Base-by-base conservation (phyloP, 2,797 vertebrate species). In the Denticeps clupeoides region DNA sequence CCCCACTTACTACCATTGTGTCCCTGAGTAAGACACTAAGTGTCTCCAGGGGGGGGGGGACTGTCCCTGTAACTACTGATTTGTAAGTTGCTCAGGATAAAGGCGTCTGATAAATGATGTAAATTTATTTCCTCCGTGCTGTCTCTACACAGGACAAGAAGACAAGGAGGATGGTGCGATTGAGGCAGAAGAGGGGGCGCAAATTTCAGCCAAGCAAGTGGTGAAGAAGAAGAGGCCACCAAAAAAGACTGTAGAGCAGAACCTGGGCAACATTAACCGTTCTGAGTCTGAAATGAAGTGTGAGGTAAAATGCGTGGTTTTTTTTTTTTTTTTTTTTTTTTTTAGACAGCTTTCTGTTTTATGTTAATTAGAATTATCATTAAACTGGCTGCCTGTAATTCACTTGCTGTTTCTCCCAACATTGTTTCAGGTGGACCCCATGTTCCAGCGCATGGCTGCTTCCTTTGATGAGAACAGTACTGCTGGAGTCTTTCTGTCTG, bases 381-480 rank as follows among this genome's bases (percentile, higher is more conserved):
- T n/a, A n/a, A n/a, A n/a, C n/a, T n/a, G n/a, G n/a, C n/a, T n/a
- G n/a, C n/a, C n/a, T n/a, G n/a, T n/a, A n/a, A n/a, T n/a, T n/a
- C n/a, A n/a, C n/a, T n/a, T n/a, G n/a, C n/a, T n/a, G n/a, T n/a
- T n/a, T n/a, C n/a, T n/a, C n/a, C n/a, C n/a, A n/a, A n/a, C n/a
- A n/a, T n/a, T 19, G 24, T 6, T 25, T 9, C 65, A 97, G 93
- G 72, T 89, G 19, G 90, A 97, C 59, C 93, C 93, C 60, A 85
- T 94, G 83, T 93, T 99, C 72, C 91, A 89, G 70, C 83, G 82
- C 28, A 81, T 86, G 1, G 84, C 84, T 0, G 79, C 85, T 0
- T 88, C 91, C 0, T 97, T 96, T 0, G 89, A 95, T 11, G 93
- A 97, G 58, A 89, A 88, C 74, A 93, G 82, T 68, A 83, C 86